Conservation (phyloP, 2,797 vertebrate species). For the Rhynchotus rufescens region DNA sequence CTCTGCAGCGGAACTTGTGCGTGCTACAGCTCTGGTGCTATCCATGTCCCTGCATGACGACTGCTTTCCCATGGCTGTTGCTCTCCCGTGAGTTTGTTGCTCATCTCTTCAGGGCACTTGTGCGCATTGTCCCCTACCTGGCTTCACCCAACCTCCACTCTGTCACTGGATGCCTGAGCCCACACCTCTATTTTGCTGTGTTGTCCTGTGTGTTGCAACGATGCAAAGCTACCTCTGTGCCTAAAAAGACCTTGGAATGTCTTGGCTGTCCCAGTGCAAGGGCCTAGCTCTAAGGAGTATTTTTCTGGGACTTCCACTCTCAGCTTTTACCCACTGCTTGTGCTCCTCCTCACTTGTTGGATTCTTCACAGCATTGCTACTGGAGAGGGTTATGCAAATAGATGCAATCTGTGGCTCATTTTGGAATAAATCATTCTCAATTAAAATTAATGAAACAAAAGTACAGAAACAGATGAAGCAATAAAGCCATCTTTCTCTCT, state of each 20-base stretch:
- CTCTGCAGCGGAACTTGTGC: not conserved
- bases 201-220: not conserved
- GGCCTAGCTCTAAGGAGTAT: not conserved
- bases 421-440: conserved; percentile 76
- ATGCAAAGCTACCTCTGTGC: not conserved
- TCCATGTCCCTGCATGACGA: not conserved
- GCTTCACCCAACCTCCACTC: not conserved
- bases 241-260: not conserved
- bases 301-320: conserved; percentile 23
- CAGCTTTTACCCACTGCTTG: not conserved
- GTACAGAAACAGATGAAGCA: conserved; percentile 68
- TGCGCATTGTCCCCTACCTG: not conserved
- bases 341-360: conserved; percentile 35
- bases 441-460: conserved; percentile 79
- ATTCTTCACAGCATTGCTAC: conserved; percentile 52
- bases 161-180: not conserved
- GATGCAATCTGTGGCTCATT: conserved; percentile 68
- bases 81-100: not conserved
- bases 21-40: not conserved
- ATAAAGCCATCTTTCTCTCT: conserved; percentile 28
- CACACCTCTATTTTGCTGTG: not conserved
- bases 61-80: not conserved
- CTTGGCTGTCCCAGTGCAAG: not conserved
- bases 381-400: conserved; percentile 76
- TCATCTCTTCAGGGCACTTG: conserved; percentile 31